A percentile compares a stretch with the other conserved stretches of the same genome.
Conservation (phyloP, 2,797 vertebrate species). For the Margarornis squamiger region DNA sequence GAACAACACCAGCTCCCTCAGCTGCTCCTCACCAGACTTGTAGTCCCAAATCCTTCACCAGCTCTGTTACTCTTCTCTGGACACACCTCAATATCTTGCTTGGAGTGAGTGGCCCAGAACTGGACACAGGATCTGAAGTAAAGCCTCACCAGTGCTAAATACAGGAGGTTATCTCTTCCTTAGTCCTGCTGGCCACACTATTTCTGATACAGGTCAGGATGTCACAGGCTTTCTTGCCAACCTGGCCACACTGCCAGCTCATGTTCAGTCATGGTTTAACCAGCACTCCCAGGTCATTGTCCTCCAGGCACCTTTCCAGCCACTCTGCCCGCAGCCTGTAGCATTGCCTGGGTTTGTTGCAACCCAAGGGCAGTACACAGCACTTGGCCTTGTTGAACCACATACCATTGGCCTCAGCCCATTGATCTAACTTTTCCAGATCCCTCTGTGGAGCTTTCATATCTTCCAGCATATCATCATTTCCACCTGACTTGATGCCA, state of each 20-base stretch:
- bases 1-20: neutral
- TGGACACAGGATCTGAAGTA: accelerated
- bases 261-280: neutral
- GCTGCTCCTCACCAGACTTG: neutral
- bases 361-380: neutral
- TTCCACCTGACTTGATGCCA: neutral
- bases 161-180: neutral
- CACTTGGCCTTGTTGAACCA: neutral
- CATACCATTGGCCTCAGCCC: neutral
- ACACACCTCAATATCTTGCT: too few relatives aligned
- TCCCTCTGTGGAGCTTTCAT: neutral
- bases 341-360: neutral
- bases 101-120: neutral
- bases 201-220: neutral
- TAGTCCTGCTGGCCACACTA: neutral
- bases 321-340: neutral
- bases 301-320: neutral
- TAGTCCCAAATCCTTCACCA: too few relatives aligned
- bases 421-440: neutral
- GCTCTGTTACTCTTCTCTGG: neutral
- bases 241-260: neutral
- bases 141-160: accelerated
- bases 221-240: neutral
- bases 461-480: neutral
- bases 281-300: neutral